A percentile compares a stretch with the other conserved stretches of the same genome.
Evolutionary conservation across 2,113 vertebrate genomes (phyloP).

Genomic region (Erpornis zantholeuca): DNA sequence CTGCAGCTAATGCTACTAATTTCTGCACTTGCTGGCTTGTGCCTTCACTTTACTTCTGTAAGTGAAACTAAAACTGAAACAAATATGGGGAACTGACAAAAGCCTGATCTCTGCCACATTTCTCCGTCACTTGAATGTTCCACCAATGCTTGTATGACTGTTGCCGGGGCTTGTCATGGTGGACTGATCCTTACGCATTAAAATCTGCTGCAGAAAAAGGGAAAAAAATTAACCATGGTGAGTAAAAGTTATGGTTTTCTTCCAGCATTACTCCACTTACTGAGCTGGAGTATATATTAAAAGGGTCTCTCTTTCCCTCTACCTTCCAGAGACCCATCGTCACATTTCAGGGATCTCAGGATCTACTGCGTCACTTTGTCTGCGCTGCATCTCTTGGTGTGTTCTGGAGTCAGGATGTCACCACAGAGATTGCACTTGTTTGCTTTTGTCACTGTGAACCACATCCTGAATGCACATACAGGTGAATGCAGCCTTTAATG

Average conservation of each 20-base stretch:
- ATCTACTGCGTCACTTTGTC: not conserved
- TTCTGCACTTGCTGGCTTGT: not conserved
- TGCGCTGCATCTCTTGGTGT: not conserved
- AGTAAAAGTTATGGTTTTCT: not conserved
- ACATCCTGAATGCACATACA: slow-evolving; percentile 13
- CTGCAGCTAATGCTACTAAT: not conserved
- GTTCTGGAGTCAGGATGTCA: not conserved
- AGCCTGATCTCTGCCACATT: not conserved
- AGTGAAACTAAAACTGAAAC: not conserved
- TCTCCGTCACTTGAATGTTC: not conserved
- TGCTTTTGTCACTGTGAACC: slow-evolving; percentile 20
- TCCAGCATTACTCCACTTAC: not conserved
- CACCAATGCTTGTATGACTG: not conserved
- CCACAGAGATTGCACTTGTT: slow-evolving; percentile 25
- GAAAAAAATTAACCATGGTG: not conserved
- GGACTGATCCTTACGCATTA: not conserved
- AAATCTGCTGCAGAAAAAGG: not conserved
- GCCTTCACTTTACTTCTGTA: not conserved
- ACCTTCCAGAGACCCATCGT: accelerated
- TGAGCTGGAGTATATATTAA: not conserved
- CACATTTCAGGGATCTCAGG: not conserved
- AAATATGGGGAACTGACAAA: not conserved
- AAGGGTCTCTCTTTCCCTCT: not conserved
- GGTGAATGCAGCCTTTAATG: slow-evolving; percentile 56
- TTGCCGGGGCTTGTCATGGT: not conserved